Base-by-base conservation (phyloP, 2,113 vertebrate genomes). In the Labrus mixtus region DNA sequence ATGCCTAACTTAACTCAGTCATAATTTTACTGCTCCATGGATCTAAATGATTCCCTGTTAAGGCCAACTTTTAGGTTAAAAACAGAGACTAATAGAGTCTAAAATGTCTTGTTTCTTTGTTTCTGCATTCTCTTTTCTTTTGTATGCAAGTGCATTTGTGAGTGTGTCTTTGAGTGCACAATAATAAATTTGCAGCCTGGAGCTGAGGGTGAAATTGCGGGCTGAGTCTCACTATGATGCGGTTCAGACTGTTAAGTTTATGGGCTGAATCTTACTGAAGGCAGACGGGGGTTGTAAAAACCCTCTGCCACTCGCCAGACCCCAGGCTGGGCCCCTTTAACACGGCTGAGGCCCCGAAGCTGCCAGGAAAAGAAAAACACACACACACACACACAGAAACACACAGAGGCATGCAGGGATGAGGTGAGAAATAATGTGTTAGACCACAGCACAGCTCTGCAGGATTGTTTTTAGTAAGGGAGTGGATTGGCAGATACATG, bases 161-260 rank as follows among this genome's bases (percentile, higher is more conserved):
- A 19, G 68, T 72, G 73, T 43, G 66, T 20, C 46, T 65, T 58
- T 75, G 36, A 9, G 6, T 15, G 23, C 11, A 23, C 75, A 58
- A 74, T 72, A 82, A 81, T 89, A 88, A 87, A 82, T 73, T 45
- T 3, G 37, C 64, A 58, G 83, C 88, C 75, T 80, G 70, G 68
- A 83, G 75, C 82, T 73, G 78, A 73, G 82, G 45, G 68, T 79
- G 85, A 77, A 25, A 75, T 76, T 72, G 77, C 62, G 85, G 80
- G 64, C 65, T 84, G 64, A 77, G 68, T 58, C 72, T 77, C 58
- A 68, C 80, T 89, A 45, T 90, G 91, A 88, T 90, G 90, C 78
- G 83, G 90, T 92, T 75, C 58, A 83, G 85, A 88, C 83, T 82
- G 79, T 87, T 84, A 88, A 80, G 85, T 92, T 93, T 90, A 93